Conservation (phyloP, 64 coral and sea anemone genomes). For the Actinia equina region DNA sequence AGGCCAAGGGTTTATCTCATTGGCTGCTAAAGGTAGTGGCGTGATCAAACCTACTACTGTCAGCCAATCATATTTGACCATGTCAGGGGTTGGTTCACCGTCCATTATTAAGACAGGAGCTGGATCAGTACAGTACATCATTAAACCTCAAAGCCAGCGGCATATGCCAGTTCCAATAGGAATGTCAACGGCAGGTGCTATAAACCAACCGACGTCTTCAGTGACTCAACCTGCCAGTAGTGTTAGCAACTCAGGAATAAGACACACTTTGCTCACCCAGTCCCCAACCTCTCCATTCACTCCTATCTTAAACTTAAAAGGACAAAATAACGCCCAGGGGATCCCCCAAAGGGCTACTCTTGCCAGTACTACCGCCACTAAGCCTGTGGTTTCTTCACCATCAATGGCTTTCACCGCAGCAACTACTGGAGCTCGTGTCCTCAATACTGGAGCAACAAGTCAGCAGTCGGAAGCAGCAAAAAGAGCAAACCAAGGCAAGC, state of each 20-base stretch:
- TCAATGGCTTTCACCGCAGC: background rate
- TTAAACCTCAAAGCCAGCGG: slow-evolving; percentile 84
- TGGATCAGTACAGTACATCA: slow-evolving; percentile 70
- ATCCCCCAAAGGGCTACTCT: background rate
- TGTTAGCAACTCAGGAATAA: slow-evolving; percentile 25
- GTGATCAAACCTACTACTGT: background rate
- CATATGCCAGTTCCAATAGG: slow-evolving; percentile 50
- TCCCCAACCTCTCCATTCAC: slow-evolving; percentile 54
- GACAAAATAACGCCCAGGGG: background rate
- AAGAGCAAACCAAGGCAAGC: background rate
- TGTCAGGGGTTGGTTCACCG: slow-evolving; percentile 56
- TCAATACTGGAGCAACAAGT: background rate
- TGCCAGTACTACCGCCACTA: background rate
- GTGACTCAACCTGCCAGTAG: slow-evolving; percentile 2
- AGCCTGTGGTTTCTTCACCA: background rate
- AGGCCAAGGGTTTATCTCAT: slow-evolving; percentile 46
- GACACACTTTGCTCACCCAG: slow-evolving; percentile 35
- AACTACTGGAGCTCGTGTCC: background rate
- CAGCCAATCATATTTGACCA: slow-evolving; percentile 62
- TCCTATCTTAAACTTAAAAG: slow-evolving; percentile 50
- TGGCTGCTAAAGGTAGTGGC: slow-evolving; percentile 36
- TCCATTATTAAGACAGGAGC: slow-evolving; percentile 35
- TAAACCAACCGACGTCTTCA: background rate
- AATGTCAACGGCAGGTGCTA: slow-evolving; percentile 6
- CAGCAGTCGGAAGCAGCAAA: background rate